phyloP scores from a whole-genome alignment of 2,113 vertebrate species.

The Paralichthys olivaceus region DNA sequence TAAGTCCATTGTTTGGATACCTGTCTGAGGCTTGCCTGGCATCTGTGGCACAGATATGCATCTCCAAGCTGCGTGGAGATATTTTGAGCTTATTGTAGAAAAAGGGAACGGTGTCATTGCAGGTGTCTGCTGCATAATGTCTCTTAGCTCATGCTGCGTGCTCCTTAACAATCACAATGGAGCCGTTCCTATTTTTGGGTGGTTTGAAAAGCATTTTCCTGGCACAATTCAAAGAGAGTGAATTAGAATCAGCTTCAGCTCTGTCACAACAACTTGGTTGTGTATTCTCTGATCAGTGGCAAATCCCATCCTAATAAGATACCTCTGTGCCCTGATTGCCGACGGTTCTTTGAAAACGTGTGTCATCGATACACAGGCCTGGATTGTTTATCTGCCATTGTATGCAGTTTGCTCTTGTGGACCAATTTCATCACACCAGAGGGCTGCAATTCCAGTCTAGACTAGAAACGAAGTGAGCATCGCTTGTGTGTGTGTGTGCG shows the following conservation, averaged over 20 bases:
- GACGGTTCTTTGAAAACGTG: neutral
- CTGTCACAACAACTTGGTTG: constrained; percentile 44
- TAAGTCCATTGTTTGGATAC: constrained; percentile 69
- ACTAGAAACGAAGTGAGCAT: constrained; percentile 34
- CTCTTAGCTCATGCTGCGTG: constrained; percentile 45
- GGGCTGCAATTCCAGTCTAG: constrained; percentile 55
- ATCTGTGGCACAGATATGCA: constrained; percentile 45
- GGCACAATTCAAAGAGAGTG: constrained; percentile 36
- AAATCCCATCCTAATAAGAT: constrained; percentile 27
- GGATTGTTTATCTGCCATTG: constrained; percentile 14
- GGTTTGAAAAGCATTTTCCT: constrained; percentile 51
- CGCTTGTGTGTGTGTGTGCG: constrained; percentile 34
- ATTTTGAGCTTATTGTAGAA: constrained; percentile 43
- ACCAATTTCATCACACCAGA: constrained; percentile 27
- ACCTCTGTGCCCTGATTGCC: neutral
- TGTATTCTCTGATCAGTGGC: constrained; percentile 28
- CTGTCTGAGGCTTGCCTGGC: constrained; percentile 58
- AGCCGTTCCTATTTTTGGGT: constrained; percentile 46
- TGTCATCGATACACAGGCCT: neutral
- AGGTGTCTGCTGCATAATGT: constrained; percentile 47
- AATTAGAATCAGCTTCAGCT: constrained; percentile 37
- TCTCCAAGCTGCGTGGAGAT: constrained; percentile 39
- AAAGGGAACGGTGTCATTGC: constrained; percentile 38
- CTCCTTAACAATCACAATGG: constrained; percentile 48
- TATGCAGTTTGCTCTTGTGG: neutral